Conservation (phyloP, 2,113 vertebrate species). For the Rhodinocichla rosea region DNA sequence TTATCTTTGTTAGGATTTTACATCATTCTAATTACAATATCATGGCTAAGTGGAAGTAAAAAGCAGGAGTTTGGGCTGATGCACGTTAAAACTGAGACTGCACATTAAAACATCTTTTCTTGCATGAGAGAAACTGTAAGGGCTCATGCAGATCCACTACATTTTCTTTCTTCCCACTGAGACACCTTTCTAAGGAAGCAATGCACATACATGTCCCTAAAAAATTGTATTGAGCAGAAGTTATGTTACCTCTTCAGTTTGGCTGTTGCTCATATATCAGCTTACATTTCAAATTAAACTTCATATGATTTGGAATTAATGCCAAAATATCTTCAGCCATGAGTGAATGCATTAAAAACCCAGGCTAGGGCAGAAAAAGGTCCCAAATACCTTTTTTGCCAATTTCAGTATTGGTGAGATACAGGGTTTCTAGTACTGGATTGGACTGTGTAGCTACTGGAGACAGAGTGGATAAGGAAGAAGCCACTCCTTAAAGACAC, state of each 20-base stretch:
- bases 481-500: not conserved
- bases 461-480: not conserved
- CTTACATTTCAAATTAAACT: not conserved
- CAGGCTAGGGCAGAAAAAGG: not conserved
- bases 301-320: not conserved
- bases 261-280: not conserved
- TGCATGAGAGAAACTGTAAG: not conserved
- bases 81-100: not conserved
- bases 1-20: not conserved
- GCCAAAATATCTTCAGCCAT: not conserved
- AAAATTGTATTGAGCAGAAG: not conserved
- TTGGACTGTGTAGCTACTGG: not conserved
- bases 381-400: not conserved
- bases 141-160: not conserved
- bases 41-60: not conserved
- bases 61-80: not conserved
- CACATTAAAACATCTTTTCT: too few species aligned
- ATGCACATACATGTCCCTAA: not conserved
- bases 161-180: not conserved
- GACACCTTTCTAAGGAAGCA: not conserved
- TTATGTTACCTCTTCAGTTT: not conserved
- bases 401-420: not conserved
- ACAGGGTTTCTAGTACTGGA: not conserved
- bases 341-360: not conserved
- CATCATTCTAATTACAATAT: not conserved